phyloP scores from a whole-genome alignment of 2,113 vertebrate species.

The pig (Sus scrofa) region T2T-Sscrofa CM000816.6:7168501-7169000 shows the following conservation, averaged over 20 bases:
- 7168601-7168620: not conserved
- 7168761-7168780: fast-evolving
- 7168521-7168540: too few species aligned
- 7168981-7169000: not conserved
- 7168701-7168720: not conserved
- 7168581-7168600: not conserved
- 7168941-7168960: not conserved
- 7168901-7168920: not conserved
- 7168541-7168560: too few species aligned
- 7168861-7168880: fast-evolving
- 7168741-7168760: not conserved
- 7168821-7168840: not conserved
- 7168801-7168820: not conserved
- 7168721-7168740: not conserved
- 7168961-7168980: not conserved
- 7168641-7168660: not conserved
- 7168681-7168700: not conserved
- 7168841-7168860: not conserved
- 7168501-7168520: too few species aligned
- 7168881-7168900: not conserved
- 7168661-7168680: not conserved
- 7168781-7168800: not conserved
- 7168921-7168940: not conserved
- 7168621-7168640: not conserved
- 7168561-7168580: too few species aligned